Evolutionary conservation across 1,140 invertebrate genomes (phyloP).

Genomic region (Lerema accius): DNA sequence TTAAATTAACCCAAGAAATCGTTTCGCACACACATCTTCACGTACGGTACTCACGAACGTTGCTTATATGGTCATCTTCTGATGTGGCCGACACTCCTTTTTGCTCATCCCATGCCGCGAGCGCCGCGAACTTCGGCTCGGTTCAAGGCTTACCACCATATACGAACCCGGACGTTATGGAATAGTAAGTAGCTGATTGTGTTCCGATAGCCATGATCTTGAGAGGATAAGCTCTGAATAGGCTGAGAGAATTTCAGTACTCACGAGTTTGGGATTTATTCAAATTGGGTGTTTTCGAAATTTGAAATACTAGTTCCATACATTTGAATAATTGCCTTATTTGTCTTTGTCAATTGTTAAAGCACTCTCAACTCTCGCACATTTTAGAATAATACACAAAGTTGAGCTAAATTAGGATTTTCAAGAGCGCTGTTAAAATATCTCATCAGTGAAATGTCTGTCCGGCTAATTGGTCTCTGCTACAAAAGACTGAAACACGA

Average conservation of each 20-base stretch:
- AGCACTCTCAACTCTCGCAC: too few relatives aligned
- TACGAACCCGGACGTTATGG: conserved; percentile 35
- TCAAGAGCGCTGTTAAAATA: conserved; percentile 6
- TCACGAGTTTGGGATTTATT: conserved; percentile 15
- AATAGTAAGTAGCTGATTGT: conserved; percentile 31
- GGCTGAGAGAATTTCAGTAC: conserved; percentile 10
- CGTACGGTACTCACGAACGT: conserved; percentile 36
- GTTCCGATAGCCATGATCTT: conserved; percentile 28
- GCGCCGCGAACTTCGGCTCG: conserved; percentile 15
- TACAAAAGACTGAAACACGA: conserved; percentile 6
- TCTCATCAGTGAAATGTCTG: conserved; percentile 1
- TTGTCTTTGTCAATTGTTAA: not conserved
- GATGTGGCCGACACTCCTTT: conserved; percentile 44
- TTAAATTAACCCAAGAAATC: conserved; percentile 15
- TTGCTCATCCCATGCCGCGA: conserved; percentile 27
- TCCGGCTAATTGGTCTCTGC: conserved; percentile 4
- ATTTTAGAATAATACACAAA: too few relatives aligned
- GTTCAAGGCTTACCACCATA: conserved; percentile 40
- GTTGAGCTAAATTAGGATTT: not conserved
- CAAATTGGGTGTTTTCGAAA: conserved; percentile 1
- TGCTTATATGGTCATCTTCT: conserved; percentile 46
- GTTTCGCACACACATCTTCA: conserved; percentile 21
- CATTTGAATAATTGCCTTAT: not conserved
- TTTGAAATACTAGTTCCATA: not conserved
- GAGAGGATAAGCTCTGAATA: conserved; percentile 12